Percentiles rank a stretch among this genome's conserved stretches.
phyloP scores from a whole-genome alignment of 2,113 vertebrate genomes.

The Condylura cristata region DNA sequence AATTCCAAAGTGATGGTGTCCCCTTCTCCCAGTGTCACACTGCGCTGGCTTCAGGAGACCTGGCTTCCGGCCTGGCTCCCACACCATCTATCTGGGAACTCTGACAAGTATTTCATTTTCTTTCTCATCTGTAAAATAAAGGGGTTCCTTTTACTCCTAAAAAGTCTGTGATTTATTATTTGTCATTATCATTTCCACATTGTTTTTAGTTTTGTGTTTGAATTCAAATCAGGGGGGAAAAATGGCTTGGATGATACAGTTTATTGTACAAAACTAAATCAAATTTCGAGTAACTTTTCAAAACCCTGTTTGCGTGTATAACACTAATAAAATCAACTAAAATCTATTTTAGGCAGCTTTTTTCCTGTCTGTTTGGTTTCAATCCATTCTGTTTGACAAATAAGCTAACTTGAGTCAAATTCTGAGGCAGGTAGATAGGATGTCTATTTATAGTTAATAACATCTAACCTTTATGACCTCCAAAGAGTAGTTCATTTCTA shows the following conservation, averaged over 20 bases:
- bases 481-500: not conserved
- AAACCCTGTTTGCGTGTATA: not conserved
- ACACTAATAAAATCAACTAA: not conserved
- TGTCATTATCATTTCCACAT: not conserved
- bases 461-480: not conserved
- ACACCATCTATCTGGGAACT: slow-evolving; percentile 52
- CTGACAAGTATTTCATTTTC: slow-evolving; percentile 55
- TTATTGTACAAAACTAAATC: slow-evolving; percentile 29
- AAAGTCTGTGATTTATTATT: slow-evolving; percentile 60
- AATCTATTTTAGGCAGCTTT: not conserved
- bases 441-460: not conserved
- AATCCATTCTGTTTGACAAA: not conserved
- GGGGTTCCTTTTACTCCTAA: not conserved
- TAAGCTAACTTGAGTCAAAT: not conserved
- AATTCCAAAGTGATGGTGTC: not conserved
- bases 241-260: not conserved
- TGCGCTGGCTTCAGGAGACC: slow-evolving; percentile 38
- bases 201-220: slow-evolving; percentile 51
- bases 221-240: slow-evolving; percentile 52
- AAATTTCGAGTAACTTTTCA: slow-evolving; percentile 49
- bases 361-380: not conserved
- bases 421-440: not conserved
- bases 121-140: slow-evolving; percentile 48
- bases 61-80: slow-evolving; percentile 41
- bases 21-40: slow-evolving; percentile 24